Evolutionary conservation across 30 jellyfish, hydroid and myxozoan genomes (phyloP).

Genomic region (Calvadosia cruxmelitensis): DNA sequence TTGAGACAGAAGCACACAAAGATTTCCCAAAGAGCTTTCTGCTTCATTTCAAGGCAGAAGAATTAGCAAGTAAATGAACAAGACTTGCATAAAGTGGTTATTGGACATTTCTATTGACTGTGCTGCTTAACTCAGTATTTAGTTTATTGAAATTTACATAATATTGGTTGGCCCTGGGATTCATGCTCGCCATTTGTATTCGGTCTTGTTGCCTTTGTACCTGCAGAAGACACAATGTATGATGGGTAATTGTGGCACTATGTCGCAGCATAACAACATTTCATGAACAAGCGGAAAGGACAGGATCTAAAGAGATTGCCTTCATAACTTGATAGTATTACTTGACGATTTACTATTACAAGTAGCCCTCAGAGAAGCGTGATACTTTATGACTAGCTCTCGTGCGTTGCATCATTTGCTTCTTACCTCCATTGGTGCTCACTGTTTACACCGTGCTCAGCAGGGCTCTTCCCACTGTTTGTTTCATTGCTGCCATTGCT

Average conservation of each 20-base stretch:
- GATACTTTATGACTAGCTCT: not conserved
- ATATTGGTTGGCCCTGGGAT: too few relatives aligned
- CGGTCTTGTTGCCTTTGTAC: constrained; percentile 48
- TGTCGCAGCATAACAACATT: not conserved
- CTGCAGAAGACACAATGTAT: constrained; percentile 11
- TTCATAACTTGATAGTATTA: too few relatives aligned
- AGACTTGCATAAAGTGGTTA: too few relatives aligned
- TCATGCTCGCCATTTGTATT: constrained; percentile 48
- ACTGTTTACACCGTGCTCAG: constrained; percentile 13
- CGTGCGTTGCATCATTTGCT: not conserved
- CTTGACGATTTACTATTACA: not conserved
- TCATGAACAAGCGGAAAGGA: not conserved
- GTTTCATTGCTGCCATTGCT: not conserved
- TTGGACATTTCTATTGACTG: too few relatives aligned
- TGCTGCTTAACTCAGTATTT: too few relatives aligned
- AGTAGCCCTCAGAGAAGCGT: not conserved
- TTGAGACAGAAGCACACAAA: too few relatives aligned
- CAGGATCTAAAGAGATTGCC: too few relatives aligned
- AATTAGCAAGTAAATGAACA: too few relatives aligned
- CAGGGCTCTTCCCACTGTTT: not conserved
- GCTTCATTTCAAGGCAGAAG: too few relatives aligned
- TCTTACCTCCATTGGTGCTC: constrained; percentile 54
- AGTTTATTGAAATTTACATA: too few relatives aligned
- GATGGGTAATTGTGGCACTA: not conserved
- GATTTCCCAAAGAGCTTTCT: too few relatives aligned